phyloP scores from a whole-genome alignment of 2,113 vertebrate species.

The Apodemus sylvaticus region DNA sequence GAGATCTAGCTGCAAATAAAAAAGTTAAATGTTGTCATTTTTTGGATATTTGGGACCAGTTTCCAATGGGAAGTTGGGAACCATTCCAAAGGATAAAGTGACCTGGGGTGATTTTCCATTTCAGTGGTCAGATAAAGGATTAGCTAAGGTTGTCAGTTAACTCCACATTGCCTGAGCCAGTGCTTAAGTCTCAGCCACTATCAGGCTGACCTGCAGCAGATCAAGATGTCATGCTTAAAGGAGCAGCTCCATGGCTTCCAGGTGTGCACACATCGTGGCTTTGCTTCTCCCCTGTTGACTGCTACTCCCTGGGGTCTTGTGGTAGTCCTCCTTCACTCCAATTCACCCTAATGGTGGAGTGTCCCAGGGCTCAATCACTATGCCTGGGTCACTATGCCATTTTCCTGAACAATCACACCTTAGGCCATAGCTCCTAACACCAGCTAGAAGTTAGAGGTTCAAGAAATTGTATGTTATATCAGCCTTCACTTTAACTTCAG shows the following conservation, averaged over 20 bases:
- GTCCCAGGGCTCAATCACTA: background rate
- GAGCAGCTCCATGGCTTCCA: background rate
- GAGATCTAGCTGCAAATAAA: slow-evolving; percentile 39
- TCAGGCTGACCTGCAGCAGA: background rate
- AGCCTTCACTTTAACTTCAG: background rate
- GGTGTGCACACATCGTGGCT: background rate
- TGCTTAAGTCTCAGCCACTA: background rate
- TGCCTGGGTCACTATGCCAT: too few relatives aligned
- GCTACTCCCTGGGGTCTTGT: background rate
- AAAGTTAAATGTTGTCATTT: background rate
- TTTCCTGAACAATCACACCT: background rate
- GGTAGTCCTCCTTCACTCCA: background rate
- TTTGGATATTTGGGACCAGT: background rate
- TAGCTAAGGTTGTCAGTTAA: slow-evolving; percentile 28
- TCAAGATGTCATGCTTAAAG: background rate
- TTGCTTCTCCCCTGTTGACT: background rate
- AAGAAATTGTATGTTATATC: background rate
- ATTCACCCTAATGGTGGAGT: background rate
- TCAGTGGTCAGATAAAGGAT: background rate
- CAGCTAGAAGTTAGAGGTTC: background rate
- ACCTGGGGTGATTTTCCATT: slow-evolving; percentile 50
- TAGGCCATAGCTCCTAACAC: background rate
- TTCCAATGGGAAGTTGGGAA: slow-evolving; percentile 54
- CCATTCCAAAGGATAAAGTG: slow-evolving; percentile 49
- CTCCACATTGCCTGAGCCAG: background rate